A percentile compares a stretch with the other conserved stretches of the same genome.
phyloP scores from a whole-genome alignment of 2,888 invertebrate genomes.

The Odontocolon sp. region DNA sequence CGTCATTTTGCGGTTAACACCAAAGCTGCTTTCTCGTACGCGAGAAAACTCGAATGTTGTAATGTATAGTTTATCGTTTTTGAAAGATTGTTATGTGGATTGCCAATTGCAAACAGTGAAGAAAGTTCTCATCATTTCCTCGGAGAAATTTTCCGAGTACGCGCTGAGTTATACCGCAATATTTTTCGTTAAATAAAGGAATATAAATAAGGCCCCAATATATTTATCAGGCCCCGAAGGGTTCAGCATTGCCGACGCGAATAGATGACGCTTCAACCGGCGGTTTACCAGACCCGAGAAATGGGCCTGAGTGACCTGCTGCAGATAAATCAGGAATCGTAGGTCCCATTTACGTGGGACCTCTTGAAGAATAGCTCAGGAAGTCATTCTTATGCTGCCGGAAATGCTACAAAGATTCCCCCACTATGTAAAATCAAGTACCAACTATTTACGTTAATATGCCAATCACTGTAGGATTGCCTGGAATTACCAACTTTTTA shows the following conservation, averaged over 20 bases:
- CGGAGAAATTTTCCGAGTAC: neutral
- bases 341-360: neutral
- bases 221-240: neutral
- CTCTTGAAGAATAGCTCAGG: no score
- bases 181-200: neutral
- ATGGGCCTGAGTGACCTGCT: neutral
- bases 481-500: no score
- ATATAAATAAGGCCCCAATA: neutral
- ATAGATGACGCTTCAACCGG: no score
- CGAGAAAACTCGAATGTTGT: neutral
- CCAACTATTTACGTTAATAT: no score
- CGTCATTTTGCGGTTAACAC: constrained; percentile 33
- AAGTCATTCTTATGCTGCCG: no score
- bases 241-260: no score
- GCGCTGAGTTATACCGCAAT: neutral
- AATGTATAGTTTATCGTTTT: neutral
- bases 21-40: neutral
- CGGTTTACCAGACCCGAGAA: no score
- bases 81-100: neutral
- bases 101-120: neutral
- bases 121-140: constrained; percentile 14
- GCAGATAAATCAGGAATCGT: neutral
- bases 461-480: no score
- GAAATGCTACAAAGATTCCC: no score
- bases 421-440: no score